Conservation (phyloP, 2,888 invertebrate genomes). For the Alentia gelatinosa region DNA sequence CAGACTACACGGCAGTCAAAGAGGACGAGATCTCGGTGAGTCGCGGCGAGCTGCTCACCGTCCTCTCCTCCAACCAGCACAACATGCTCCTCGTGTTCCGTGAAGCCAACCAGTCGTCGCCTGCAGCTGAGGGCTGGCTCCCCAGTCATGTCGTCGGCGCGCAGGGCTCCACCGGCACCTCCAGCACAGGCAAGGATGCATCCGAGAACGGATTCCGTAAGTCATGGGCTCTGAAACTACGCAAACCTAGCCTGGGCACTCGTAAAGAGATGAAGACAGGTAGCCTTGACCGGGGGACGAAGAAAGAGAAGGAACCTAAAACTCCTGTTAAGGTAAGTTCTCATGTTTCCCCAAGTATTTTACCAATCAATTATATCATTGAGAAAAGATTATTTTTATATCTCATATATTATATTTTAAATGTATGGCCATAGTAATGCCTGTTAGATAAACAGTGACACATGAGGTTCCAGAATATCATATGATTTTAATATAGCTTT, state of each 20-base stretch:
- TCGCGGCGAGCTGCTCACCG: conserved; percentile 80
- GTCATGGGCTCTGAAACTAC: conserved; percentile 72
- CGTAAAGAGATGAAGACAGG: conserved; percentile 68
- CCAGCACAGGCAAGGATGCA: neutral
- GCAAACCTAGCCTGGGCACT: conserved; percentile 68
- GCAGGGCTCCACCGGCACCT: too few relatives aligned
- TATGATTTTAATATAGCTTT: too few relatives aligned
- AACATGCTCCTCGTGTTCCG: conserved; percentile 78
- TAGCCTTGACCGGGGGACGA: conserved; percentile 31
- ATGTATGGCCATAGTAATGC: too few relatives aligned
- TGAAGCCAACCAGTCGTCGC: conserved; percentile 75
- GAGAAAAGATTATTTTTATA: too few relatives aligned
- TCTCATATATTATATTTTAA: too few relatives aligned
- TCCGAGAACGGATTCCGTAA: conserved; percentile 67
- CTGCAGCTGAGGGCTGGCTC: conserved; percentile 80
- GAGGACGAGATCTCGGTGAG: conserved; percentile 80
- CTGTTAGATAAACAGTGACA: too few relatives aligned
- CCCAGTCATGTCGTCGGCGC: conserved; percentile 75
- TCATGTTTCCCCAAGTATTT: too few relatives aligned
- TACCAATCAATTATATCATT: too few relatives aligned
- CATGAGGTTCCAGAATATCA: too few relatives aligned
- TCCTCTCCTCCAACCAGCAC: conserved; percentile 78
- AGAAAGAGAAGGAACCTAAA: conserved; percentile 50
- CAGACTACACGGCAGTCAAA: conserved; percentile 80
- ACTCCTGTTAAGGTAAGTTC: conserved; percentile 43